Evolutionary conservation across 2,797 vertebrate species (phyloP).

Genomic region (Lemur catta): DNA sequence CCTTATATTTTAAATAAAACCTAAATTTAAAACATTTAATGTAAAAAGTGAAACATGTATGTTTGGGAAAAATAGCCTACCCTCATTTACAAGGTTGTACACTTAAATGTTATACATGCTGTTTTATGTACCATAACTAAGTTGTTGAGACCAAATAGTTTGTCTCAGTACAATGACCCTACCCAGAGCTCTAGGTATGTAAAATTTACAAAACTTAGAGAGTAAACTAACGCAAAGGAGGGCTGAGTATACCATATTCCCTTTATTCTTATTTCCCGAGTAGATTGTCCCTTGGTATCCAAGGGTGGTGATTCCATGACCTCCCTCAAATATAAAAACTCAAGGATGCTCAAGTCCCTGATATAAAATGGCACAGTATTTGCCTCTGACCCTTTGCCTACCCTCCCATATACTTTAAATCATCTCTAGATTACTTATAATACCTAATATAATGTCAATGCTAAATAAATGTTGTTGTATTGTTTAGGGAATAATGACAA

Average conservation of each 20-base stretch:
- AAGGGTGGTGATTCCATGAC: background rate
- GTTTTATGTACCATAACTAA: background rate
- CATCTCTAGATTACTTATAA: background rate
- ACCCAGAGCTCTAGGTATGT: background rate
- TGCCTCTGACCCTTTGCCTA: background rate
- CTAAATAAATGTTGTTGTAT: background rate
- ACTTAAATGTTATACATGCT: background rate
- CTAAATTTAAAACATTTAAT: background rate
- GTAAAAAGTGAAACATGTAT: background rate
- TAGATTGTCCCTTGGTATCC: background rate
- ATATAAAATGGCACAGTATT: background rate
- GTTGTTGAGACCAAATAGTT: background rate
- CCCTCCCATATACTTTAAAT: background rate
- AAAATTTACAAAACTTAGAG: background rate
- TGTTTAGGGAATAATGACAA: background rate
- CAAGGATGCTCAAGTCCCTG: background rate
- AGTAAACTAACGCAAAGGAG: background rate
- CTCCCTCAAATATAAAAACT: background rate
- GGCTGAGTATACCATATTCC: background rate
- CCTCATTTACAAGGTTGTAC: background rate
- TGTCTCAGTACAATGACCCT: background rate
- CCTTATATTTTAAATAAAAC: slow-evolving; percentile 4
- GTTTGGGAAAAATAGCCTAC: background rate
- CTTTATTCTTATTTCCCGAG: background rate
- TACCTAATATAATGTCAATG: background rate